Evolutionary conservation across 2,888 invertebrate genomes (phyloP).

Genomic region (Myopa tessellatipennis): DNA sequence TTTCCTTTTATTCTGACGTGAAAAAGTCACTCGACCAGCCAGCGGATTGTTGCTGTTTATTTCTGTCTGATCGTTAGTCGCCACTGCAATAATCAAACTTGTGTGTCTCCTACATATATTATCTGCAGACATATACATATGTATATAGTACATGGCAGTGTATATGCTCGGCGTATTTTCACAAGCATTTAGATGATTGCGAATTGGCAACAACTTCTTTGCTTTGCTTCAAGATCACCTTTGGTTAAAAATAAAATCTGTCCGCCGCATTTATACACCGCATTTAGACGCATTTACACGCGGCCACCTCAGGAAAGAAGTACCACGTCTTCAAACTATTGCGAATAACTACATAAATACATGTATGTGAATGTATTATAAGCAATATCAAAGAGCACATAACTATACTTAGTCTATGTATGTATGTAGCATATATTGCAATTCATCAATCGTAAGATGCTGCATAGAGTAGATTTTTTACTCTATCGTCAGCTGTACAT

Average conservation of each 20-base stretch:
- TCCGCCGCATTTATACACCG: neutral
- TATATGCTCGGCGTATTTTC: neutral
- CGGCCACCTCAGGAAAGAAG: too few species aligned
- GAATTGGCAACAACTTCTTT: conserved; percentile 31
- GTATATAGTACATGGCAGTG: neutral
- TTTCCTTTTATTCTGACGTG: conserved; percentile 10
- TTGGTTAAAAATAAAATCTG: conserved; percentile 19
- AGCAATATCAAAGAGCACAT: too few species aligned
- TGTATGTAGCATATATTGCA: too few species aligned
- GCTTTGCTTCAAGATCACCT: conserved; percentile 32
- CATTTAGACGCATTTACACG: neutral
- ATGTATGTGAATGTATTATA: neutral
- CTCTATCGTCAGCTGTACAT: too few species aligned
- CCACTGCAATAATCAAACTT: conserved; percentile 2
- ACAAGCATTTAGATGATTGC: neutral
- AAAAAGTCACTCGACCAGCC: conserved; percentile 23
- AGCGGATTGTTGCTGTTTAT: conserved; percentile 16
- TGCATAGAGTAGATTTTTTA: too few species aligned
- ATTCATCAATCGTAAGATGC: too few species aligned
- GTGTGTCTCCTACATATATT: neutral
- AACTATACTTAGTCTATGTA: too few species aligned
- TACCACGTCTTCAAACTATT: too few species aligned
- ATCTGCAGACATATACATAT: neutral
- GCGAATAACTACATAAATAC: neutral
- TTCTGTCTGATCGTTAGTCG: conserved; percentile 21